These are phyloP conservation scores for Naja naja DNA, from an alignment of 2,113 vertebrate genomes.

Conservation along the genomic window DNA sequence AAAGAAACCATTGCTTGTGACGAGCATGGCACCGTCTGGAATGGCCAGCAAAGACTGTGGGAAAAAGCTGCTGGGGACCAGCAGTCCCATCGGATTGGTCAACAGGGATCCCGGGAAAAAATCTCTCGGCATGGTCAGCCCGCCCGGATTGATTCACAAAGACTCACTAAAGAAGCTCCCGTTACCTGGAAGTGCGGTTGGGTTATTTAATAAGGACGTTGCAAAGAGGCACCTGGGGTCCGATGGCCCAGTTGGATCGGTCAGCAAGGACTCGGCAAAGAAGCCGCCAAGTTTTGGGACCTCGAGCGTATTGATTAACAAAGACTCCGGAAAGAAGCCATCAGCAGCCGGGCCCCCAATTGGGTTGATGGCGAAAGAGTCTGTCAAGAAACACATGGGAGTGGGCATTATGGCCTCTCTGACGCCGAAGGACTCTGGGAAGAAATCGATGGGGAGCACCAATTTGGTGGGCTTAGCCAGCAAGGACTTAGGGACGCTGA, in stretches of 20 bases:
- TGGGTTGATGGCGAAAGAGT: constrained; percentile 59
- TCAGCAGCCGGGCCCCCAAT: constrained; percentile 47
- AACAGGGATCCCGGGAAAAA: constrained; percentile 59
- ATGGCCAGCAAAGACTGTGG: constrained; percentile 69
- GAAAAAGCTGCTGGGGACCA: constrained; percentile 66
- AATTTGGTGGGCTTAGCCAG: constrained; percentile 59
- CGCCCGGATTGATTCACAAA: constrained; percentile 57
- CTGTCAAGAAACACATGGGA: constrained; percentile 55
- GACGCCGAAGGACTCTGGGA: constrained; percentile 71
- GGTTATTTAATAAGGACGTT: constrained; percentile 63
- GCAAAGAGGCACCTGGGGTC: constrained; percentile 59
- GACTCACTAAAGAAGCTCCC: constrained; percentile 58
- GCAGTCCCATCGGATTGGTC: constrained; percentile 55
- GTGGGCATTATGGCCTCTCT: constrained; percentile 56
- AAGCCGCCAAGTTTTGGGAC: constrained; percentile 58
- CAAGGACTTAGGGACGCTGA: constrained; percentile 66
- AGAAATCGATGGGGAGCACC: constrained; percentile 63
- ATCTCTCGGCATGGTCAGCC: constrained; percentile 54
- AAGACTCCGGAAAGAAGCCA: constrained; percentile 61
- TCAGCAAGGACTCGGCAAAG: constrained; percentile 56
- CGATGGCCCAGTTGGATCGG: constrained; percentile 53
- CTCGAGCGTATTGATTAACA: constrained; percentile 57
- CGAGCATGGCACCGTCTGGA: constrained; percentile 54
- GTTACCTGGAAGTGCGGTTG: constrained; percentile 55
- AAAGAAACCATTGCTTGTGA: constrained; percentile 62